Evolutionary conservation across 2,113 vertebrate species (phyloP).

Genomic region (Mesoclemmys tuberculata): DNA sequence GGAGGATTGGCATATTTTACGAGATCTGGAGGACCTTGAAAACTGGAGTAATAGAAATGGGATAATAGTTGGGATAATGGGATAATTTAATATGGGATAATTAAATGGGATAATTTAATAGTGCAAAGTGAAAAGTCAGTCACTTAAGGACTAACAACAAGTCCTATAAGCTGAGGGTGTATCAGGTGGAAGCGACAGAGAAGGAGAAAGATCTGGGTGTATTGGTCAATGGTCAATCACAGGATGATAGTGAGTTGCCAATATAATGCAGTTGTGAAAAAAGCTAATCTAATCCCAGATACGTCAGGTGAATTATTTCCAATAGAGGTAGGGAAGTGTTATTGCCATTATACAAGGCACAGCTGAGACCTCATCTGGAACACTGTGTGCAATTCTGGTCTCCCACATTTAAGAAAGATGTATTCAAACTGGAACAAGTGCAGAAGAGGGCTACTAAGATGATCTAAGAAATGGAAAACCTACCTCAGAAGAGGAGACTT

Average conservation of each 20-base stretch:
- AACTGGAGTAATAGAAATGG: neutral
- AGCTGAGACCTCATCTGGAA: neutral
- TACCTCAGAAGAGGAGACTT: no score
- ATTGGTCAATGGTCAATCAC: neutral
- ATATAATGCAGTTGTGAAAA: neutral
- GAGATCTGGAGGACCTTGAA: neutral
- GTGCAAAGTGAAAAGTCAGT: no score
- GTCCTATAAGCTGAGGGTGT: neutral
- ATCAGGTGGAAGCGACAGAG: neutral
- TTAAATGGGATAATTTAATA: neutral
- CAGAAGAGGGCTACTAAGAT: no score
- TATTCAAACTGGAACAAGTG: no score
- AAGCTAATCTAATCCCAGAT: neutral
- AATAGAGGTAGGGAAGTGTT: neutral
- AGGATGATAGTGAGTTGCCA: neutral
- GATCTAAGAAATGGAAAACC: no score
- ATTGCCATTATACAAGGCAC: fast-evolving
- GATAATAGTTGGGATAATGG: no score
- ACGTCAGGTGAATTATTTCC: neutral
- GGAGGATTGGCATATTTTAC: neutral
- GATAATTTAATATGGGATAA: no score
- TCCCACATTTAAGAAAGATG: no score
- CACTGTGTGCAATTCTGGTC: neutral
- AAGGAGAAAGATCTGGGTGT: neutral
- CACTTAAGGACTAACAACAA: neutral